These are phyloP conservation scores for Sylvia atricapilla DNA, from an alignment of 2,113 vertebrate species.

Conservation along the genomic window DNA sequence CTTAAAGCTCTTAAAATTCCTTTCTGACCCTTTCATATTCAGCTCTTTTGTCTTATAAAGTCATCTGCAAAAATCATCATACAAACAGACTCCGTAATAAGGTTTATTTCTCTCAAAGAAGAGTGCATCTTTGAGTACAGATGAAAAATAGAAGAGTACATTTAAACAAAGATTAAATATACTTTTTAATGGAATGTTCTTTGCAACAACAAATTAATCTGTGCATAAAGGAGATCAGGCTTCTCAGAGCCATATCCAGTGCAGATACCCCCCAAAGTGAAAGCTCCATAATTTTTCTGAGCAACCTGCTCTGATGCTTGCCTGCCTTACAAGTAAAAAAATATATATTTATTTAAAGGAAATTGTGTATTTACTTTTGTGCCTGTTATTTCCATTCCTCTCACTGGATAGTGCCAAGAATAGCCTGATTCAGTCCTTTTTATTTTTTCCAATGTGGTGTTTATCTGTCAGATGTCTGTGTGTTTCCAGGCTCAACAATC, in stretches of 20 bases:
- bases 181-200: not conserved
- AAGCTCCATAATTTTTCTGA: not conserved
- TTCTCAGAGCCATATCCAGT: not conserved
- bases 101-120: not conserved
- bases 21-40: not conserved
- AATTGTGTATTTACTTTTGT: not conserved
- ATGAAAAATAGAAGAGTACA: not conserved
- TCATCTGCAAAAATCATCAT: not conserved
- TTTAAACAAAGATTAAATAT: not conserved
- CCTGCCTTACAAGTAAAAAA: too few relatives aligned
- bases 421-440: not conserved
- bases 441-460: not conserved
- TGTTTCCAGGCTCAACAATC: fast-evolving
- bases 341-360: not conserved
- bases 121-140: not conserved
- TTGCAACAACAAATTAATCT: not conserved
- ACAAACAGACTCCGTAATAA: not conserved
- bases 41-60: constrained; percentile 12
- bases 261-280: not conserved
- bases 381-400: not conserved
- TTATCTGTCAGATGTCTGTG: not conserved
- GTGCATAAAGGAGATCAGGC: not conserved
- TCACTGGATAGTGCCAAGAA: not conserved
- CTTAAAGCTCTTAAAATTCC: not conserved
- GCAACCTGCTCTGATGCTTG: not conserved